Evolutionary conservation across 1,140 invertebrate species (phyloP), one percentile per base, ranked within the genome.

Genomic region (Trypoxylus dichotomus): DNA sequence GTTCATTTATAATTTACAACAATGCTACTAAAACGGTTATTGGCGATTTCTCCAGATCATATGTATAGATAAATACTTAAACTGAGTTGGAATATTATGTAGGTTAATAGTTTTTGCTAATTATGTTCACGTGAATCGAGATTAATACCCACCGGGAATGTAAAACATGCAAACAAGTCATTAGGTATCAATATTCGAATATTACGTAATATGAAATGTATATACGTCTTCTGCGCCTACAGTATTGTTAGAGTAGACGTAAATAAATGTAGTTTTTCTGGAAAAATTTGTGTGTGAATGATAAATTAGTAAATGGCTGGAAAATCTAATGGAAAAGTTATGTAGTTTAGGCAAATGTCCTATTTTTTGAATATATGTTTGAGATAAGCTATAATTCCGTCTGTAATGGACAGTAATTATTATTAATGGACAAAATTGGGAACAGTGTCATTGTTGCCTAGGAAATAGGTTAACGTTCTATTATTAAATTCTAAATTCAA

Each of bases 31-130:
- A 68, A 10, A 68, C 27, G 21, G 10, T 27, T 15, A 13, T 58
- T 13, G 24, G 47, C 15, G 15, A 0, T 54, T 54, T 54, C 32
- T 37, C 10, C 3, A 0, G 2, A 37, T 8, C 15, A 54, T 54
- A n/a, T 19, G 32, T 5, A 37, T 37, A n/a, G 47, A 5, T 24
- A 25, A 10, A 25, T 25, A 68, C n/a, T 24, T 63, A 25, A 10
- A 27, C 25, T 68, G 27, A 11, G 7, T 27, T 27, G 27, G 3
- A 8, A 1, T 29, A 24, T 11, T 68, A 63, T 63, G 0, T 63
- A 63, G n/a, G 60, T 63, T 63, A 63, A 63, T 63, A 63, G 60
- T 25, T 63, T 11, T 63, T 68, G 60, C 8, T 68, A 27, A 27
- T 25, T 25, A 1, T 2, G 11, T 68, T 68, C 47, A 54, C 19